Conservation (phyloP, 2,888 invertebrate genomes). For the Byasa hedistus region DNA sequence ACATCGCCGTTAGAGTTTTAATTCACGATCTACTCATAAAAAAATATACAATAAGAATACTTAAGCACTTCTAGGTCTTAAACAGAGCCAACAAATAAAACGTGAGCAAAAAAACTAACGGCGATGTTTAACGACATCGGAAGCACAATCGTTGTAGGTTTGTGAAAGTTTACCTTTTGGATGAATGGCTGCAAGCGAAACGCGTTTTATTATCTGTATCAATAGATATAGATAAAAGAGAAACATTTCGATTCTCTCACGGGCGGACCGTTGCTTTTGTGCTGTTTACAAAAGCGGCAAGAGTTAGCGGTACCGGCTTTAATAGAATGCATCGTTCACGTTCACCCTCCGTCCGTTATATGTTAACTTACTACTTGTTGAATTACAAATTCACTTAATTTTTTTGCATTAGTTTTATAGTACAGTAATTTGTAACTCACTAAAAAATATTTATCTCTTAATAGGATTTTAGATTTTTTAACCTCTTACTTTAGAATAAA, state of each 20-base stretch:
- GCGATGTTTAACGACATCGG: constrained; percentile 29
- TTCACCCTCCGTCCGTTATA: background rate
- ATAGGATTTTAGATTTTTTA: no score
- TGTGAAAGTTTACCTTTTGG: constrained; percentile 34
- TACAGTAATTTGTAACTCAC: background rate
- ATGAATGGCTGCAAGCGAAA: constrained; percentile 26
- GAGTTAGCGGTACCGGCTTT: constrained; percentile 6
- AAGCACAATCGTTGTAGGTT: constrained; percentile 28
- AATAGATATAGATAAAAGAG: constrained; percentile 26
- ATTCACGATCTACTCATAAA: no score
- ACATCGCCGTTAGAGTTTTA: no score
- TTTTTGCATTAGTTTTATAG: no score
- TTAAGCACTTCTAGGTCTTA: no score
- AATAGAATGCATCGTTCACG: constrained; percentile 2
- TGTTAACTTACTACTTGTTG: background rate
- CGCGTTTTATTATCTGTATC: constrained; percentile 28
- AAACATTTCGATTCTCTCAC: constrained; percentile 18
- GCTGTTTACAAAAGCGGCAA: constrained; percentile 15
- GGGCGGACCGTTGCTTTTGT: constrained; percentile 12
- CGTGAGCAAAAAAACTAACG: constrained; percentile 12
- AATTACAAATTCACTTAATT: no score
- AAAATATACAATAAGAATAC: no score
- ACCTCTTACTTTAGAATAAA: no score
- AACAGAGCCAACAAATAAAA: background rate
- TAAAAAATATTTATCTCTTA: no score